A percentile compares a stretch with the other conserved stretches of the same genome.
Conservation (phyloP, 2,113 vertebrate species). For the Bubo blakistoni region DNA sequence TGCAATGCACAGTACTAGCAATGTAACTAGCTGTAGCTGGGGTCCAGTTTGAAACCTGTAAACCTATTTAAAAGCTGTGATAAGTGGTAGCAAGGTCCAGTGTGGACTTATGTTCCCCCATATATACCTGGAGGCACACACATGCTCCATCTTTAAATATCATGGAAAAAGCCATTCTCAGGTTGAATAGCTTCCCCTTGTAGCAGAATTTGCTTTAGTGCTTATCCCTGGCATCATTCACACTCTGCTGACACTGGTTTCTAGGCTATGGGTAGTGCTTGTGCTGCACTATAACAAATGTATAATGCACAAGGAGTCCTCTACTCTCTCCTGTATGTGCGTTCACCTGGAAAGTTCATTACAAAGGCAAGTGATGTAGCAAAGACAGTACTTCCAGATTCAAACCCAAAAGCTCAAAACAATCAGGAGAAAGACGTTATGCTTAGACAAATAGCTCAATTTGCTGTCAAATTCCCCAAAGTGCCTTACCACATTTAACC, state of each 20-base stretch:
- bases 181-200: not conserved
- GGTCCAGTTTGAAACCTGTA: not conserved
- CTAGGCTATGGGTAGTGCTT: not conserved
- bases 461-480: not conserved
- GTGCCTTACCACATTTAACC: not conserved
- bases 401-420: not conserved
- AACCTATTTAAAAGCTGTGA: not conserved
- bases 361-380: not conserved
- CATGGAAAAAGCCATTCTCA: not conserved
- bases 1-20: not conserved
- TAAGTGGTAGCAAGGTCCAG: not conserved
- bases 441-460: not conserved
- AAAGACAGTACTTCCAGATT: not conserved
- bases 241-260: not conserved
- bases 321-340: not conserved
- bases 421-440: not conserved
- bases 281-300: not conserved
- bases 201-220: conserved; percentile 15
- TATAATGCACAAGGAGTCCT: not conserved
- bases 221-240: conserved; percentile 6
- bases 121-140: not conserved
- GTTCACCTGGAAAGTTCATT: conserved; percentile 46
- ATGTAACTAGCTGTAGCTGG: not conserved
- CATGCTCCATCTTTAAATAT: not conserved
- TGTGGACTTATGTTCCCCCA: not conserved